Base-by-base conservation (phyloP, 64 coral and sea anemone species). In the Stichodactyla mertensii region DNA sequence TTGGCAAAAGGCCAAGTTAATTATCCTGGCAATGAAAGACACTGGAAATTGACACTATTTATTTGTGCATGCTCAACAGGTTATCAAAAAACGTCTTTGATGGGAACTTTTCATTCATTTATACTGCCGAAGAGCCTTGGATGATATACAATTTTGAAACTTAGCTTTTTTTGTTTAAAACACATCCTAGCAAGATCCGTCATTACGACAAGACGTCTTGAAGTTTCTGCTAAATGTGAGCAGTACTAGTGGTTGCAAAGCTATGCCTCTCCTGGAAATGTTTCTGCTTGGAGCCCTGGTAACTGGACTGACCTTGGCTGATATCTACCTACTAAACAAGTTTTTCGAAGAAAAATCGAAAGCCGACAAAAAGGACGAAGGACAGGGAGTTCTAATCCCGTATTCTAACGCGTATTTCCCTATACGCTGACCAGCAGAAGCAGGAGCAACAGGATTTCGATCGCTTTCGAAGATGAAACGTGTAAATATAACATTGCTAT, bases 261-360 rank as follows among this genome's bases (percentile, higher is more conserved):
- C 36, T 45, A 85, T 85, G 83, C 55, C 83, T 57, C 1, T 85
- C 27, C 16, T 85, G 83, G 83, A 85, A 64, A 85, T 85, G 83
- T 57, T 92, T 69, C 60, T 92, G 12, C 90, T 92, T 57, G 90
- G 90, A 58, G 90, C 86, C 28, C 55, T 92, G 22, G 86, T 92
- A 8, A 62, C 90, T 66, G 84, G 90, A 16, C 61, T 92, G 11
- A 92, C 81, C 5, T 52, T 92, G 4, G 10, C 86, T 16, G 90
- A 92, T 61, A 92, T 92, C 9, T 92, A 92, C 20, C 22, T 92
- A 20, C 27, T 92, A 23, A 92, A 92, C 45, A 78, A 74, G 57
- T 64, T 85, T 20, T 62, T 20, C 83, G 0, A 81, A 81, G 52
- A 81, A 6, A 81, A 81, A 55, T 15, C 14, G 6, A 81, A 81